These are phyloP conservation scores for Aphis craccivora DNA, from an alignment of 1,140 invertebrate species.

Conservation along the genomic window DNA sequence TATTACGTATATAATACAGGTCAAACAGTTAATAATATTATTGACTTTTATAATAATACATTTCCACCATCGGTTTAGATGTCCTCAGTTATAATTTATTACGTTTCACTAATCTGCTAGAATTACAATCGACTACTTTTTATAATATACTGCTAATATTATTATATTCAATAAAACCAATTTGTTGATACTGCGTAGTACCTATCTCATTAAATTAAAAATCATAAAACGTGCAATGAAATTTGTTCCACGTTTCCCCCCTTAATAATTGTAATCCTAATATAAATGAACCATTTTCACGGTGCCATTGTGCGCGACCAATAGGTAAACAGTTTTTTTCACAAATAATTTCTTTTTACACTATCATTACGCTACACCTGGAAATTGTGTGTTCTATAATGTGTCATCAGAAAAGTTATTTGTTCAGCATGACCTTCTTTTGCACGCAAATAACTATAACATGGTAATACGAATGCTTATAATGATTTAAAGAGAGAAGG, in stretches of 20 bases:
- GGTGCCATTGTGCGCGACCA: slow-evolving; percentile 25
- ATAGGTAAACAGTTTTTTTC: neutral
- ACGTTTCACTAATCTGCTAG: neutral
- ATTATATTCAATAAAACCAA: neutral
- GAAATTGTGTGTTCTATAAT: neutral
- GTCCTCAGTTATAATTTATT: neutral
- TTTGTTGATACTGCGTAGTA: neutral
- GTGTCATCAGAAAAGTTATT: slow-evolving; percentile 24
- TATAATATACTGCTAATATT: neutral
- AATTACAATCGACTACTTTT: neutral
- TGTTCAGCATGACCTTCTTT: slow-evolving; percentile 40
- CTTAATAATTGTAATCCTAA: neutral
- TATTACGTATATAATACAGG: neutral
- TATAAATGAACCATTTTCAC: neutral
- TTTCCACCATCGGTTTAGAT: neutral
- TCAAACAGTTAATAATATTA: neutral
- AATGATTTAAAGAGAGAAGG: neutral
- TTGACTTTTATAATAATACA: neutral
- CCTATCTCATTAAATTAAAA: slow-evolving; percentile 18
- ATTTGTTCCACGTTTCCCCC: neutral
- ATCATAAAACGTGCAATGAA: neutral
- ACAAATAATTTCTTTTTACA: neutral
- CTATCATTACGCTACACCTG: neutral
- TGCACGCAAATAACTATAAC: neutral
- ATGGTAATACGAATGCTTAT: too few species aligned